Conservation (phyloP, 2,113 vertebrate species). For the Entomyzon cyanotis region DNA sequence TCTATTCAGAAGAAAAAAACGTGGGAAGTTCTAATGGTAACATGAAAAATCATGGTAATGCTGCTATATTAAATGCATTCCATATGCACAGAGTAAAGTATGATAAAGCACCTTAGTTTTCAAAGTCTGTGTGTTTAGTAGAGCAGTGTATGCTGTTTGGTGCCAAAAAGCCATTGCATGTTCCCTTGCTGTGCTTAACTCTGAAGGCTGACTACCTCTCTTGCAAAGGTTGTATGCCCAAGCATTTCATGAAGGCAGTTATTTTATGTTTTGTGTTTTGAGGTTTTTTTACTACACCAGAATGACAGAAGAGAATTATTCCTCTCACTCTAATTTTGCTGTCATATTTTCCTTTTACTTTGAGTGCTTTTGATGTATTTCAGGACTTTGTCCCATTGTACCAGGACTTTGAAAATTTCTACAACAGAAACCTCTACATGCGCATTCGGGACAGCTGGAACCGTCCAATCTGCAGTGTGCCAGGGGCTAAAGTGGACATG, state of each 20-base stretch:
- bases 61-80: neutral
- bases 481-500: constrained; percentile 91
- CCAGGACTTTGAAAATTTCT: constrained; percentile 98
- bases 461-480: constrained; percentile 90
- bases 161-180: neutral
- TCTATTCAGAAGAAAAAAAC: neutral
- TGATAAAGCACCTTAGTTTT: neutral
- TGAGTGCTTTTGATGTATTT: neutral
- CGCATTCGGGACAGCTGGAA: constrained; percentile 97
- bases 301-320: neutral
- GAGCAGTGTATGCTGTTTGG: neutral
- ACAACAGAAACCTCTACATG: constrained; percentile 96
- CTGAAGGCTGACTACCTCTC: neutral
- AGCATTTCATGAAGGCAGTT: rapidly evolving
- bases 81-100: neutral
- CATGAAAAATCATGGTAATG: neutral
- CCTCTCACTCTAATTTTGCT: neutral
- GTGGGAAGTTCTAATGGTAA: neutral
- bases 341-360: neutral
- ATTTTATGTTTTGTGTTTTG: neutral
- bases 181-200: neutral
- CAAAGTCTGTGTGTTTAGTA: neutral
- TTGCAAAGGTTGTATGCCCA: neutral
- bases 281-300: neutral
- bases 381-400: constrained; percentile 97